Evolutionary conservation across 2,113 vertebrate species (phyloP), one percentile per base, ranked within the genome.

Genomic region (Oncorhynchus clarkii): DNA sequence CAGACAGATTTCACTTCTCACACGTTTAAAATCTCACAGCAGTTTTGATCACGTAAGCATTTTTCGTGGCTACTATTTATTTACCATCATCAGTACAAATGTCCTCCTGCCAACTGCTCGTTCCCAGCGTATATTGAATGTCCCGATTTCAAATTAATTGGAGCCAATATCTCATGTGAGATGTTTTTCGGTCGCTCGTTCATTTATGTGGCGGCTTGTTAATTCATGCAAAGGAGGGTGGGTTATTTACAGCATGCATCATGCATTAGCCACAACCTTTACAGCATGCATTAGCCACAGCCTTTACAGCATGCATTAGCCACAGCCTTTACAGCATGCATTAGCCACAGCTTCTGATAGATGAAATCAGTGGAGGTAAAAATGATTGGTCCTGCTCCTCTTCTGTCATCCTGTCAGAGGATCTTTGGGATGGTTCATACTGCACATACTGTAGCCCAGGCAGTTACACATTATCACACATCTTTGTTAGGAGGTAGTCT

Each of bases 31-130:
- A 82, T 77, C 76, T 82, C 80, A 76, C 49, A 84, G 80, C 79
- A 88, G 67, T 82, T 86, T 78, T 76, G 39, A 85, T 89, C 87
- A 89, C 83, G 84, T 88, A 87, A 90, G 87, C 77, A 81, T 45
- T 74, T 84, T 78, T 84, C 84, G 81, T 77, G 76, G 64, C 51
- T 73, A 27, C 49, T 85, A 85, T 79, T 76, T 74, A 22, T 84
- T 49, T 39, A 71, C 70, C 70, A 29, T 85, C 39, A 45, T 45
- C 74, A 74, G 70, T 74, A 4, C 73, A n/a, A 65, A 79, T 69
- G 67, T 75, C 73, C 39, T 18, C 1, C 65, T 62, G 79, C 70
- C 31, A 66, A 48, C 66, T 22, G 54, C 49, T 74, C 45, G 66
- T 68, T 27, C 20, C 59, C n/a, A 49, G 12, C 16, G 0, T 67